A percentile compares a stretch with the other conserved stretches of the same genome.
phyloP scores from a whole-genome alignment of 2,113 vertebrate species.

The Pithys albifrons region DNA sequence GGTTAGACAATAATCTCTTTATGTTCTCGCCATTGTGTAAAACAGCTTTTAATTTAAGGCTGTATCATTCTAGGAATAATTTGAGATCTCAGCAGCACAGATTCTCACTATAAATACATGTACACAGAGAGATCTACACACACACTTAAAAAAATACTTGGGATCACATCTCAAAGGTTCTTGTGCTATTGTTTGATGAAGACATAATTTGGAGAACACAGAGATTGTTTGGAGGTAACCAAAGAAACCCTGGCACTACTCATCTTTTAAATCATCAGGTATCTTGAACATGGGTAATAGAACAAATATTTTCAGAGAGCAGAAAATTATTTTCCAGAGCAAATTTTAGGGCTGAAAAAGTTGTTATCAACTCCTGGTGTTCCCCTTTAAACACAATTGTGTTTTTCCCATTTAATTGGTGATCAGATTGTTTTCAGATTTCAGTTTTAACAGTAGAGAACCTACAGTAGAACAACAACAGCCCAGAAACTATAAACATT shows the following conservation, averaged over 20 bases:
- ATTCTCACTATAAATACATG: background rate
- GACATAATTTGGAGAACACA: background rate
- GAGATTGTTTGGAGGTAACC: constrained; percentile 3
- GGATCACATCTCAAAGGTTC: background rate
- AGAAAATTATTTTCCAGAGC: background rate
- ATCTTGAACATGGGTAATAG: background rate
- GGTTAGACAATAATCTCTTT: background rate
- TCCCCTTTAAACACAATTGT: background rate
- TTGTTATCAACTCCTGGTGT: background rate
- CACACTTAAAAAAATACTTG: background rate
- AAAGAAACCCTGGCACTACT: background rate
- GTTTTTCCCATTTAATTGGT: background rate
- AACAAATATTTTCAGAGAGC: background rate
- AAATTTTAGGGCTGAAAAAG: background rate
- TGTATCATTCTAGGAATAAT: background rate
- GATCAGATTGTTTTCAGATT: background rate
- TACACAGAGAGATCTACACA: background rate
- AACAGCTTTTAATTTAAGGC: background rate
- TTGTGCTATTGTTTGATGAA: background rate
- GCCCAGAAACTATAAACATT: background rate
- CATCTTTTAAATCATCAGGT: background rate
- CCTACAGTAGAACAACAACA: background rate
- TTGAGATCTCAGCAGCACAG: background rate
- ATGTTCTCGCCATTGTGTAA: background rate
- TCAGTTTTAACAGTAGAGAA: background rate